phyloP scores from a whole-genome alignment of 2,888 invertebrate species.

The Quadriops clusia region DNA sequence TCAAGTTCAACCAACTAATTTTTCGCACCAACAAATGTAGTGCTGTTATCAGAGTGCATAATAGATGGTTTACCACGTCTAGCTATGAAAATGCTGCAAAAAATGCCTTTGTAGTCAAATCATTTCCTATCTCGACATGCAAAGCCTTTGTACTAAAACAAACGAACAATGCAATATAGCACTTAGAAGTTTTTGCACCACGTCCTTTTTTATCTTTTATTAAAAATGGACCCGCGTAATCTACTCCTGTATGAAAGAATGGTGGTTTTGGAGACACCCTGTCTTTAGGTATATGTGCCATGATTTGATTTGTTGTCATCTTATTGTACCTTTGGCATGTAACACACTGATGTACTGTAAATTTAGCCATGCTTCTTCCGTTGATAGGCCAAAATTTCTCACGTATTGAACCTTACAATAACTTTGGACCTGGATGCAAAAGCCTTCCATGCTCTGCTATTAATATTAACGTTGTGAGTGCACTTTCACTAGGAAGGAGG shows the following conservation, averaged over 20 bases:
- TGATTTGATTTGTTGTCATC: slow-evolving; percentile 4
- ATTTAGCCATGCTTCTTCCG: slow-evolving; percentile 8
- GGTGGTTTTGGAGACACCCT: slow-evolving; percentile 13
- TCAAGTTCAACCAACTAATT: slow-evolving; percentile 4
- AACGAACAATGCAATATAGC: slow-evolving; percentile 16
- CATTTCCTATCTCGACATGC: slow-evolving; percentile 21
- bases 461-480: slow-evolving; percentile 5
- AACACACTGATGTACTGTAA: slow-evolving; percentile 11
- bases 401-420: slow-evolving; percentile 14
- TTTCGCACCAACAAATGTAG: slow-evolving; percentile 13
- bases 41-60: slow-evolving; percentile 13
- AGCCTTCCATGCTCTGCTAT: slow-evolving; percentile 1
- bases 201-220: slow-evolving; percentile 13
- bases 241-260: slow-evolving; percentile 16
- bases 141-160: slow-evolving; percentile 20
- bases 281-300: slow-evolving; percentile 16
- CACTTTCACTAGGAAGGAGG: neutral
- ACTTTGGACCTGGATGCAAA: slow-evolving; percentile 19
- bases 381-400: slow-evolving; percentile 13
- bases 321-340: slow-evolving; percentile 7
- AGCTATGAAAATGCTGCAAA: slow-evolving; percentile 17
- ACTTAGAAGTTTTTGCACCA: slow-evolving; percentile 14
- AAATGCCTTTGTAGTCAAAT: slow-evolving; percentile 19
- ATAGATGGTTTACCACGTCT: slow-evolving; percentile 17
- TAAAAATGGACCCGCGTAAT: slow-evolving; percentile 17